phyloP scores from a whole-genome alignment of 2,797 vertebrate species.

The Chiroxiphia lanceolata region DNA sequence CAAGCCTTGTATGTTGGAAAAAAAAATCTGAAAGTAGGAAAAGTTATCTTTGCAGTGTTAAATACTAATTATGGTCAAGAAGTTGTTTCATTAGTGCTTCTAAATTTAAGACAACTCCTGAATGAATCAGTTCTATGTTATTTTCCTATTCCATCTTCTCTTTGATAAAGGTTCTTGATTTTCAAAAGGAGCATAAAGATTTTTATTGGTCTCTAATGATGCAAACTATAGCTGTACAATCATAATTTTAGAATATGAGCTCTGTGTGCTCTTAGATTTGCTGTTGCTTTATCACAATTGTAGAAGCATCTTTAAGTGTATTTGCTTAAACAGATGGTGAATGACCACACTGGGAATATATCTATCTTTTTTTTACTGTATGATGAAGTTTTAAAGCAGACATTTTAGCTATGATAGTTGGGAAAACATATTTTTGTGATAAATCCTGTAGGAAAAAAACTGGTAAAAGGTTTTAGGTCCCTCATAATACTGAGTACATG shows the following conservation, averaged over 20 bases:
- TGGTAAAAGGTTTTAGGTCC: not conserved
- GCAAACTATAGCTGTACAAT: constrained; percentile 59
- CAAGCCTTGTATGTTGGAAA: not conserved
- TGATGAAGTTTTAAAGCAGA: constrained; percentile 67
- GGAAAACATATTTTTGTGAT: constrained; percentile 42
- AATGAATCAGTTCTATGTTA: constrained; percentile 57
- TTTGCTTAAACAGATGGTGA: constrained; percentile 77
- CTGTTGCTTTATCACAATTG: constrained; percentile 65
- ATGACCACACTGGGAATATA: constrained; percentile 56
- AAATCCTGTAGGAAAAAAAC: not conserved
- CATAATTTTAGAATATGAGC: constrained; percentile 64
- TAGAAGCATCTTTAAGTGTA: constrained; percentile 69
- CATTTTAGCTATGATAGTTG: constrained; percentile 24
- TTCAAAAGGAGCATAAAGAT: constrained; percentile 59
- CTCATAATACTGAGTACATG: not conserved
- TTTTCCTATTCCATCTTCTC: constrained; percentile 49
- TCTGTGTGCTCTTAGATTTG: constrained; percentile 51
- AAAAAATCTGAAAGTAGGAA: not conserved
- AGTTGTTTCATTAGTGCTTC: constrained; percentile 25
- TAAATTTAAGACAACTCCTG: constrained; percentile 59
- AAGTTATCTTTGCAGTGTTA: not conserved
- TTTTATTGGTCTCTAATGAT: constrained; percentile 72
- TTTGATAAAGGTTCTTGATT: constrained; percentile 48
- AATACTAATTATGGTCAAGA: constrained; percentile 54
- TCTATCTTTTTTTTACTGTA: constrained; percentile 67